A percentile compares a stretch with the other conserved stretches of the same genome.
Evolutionary conservation across 2,797 vertebrate genomes (phyloP).

Genomic region (Neostethus bicornis): DNA sequence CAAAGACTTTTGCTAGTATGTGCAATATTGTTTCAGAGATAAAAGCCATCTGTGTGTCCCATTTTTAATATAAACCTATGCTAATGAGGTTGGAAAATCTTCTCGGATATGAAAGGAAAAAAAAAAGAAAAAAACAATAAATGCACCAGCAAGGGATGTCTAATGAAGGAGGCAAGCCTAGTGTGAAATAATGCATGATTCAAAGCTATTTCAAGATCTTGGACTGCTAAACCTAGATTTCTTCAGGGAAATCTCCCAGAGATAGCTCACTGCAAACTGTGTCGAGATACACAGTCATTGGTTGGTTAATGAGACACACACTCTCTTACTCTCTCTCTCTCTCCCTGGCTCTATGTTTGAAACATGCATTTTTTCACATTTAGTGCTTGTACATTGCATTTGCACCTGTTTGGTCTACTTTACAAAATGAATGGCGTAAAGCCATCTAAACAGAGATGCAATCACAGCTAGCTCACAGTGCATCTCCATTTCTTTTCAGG

Average conservation of each 20-base stretch:
- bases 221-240: conserved; percentile 66
- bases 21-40: conserved; percentile 45
- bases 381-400: conserved; percentile 7
- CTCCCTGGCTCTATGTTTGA: too few relatives aligned
- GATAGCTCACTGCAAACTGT: conserved; percentile 54
- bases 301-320: conserved; percentile 49
- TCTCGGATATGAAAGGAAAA: conserved; percentile 37
- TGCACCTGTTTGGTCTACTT: conserved; percentile 15
- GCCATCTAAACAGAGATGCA: background rate
- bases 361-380: conserved; percentile 14
- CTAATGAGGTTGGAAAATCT: conserved; percentile 58
- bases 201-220: conserved; percentile 74
- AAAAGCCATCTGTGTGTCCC: conserved; percentile 36
- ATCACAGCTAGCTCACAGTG: conserved; percentile 5
- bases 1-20: conserved; percentile 18
- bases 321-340: conserved; percentile 19
- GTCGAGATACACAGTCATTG: conserved; percentile 43
- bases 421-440: conserved; percentile 6
- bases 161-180: conserved; percentile 57
- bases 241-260: conserved; percentile 67
- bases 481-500: background rate
- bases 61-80: conserved; percentile 63
- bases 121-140: conserved; percentile 64
- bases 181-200: conserved; percentile 78
- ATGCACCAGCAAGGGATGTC: conserved; percentile 48